Evolutionary conservation across 2,888 invertebrate species (phyloP).

Genomic region (Cryptocheilus praepositus): DNA sequence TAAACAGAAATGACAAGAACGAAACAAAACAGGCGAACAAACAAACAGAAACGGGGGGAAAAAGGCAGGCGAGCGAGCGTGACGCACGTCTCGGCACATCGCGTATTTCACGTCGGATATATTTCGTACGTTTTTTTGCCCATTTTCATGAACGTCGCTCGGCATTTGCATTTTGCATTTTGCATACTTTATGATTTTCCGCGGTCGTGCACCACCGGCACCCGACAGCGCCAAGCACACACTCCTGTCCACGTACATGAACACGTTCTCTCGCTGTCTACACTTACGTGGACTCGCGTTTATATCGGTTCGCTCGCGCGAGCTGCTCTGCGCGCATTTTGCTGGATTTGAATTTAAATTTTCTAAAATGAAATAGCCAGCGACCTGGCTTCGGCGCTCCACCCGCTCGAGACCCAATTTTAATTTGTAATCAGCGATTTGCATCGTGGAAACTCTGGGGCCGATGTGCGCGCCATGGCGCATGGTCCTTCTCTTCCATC

Average conservation of each 20-base stretch:
- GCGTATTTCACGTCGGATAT: slow-evolving; percentile 60
- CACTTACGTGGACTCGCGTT: slow-evolving; percentile 36
- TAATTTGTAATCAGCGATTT: slow-evolving; percentile 58
- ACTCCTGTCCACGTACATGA: slow-evolving; percentile 9
- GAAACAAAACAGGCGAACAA: slow-evolving; percentile 3
- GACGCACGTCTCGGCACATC: slow-evolving; percentile 23
- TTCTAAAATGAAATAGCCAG: slow-evolving; percentile 48
- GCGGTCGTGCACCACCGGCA: slow-evolving; percentile 55
- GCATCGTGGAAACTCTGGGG: slow-evolving; percentile 33
- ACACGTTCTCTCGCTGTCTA: not conserved
- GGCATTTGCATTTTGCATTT: slow-evolving; percentile 70
- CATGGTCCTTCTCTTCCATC: not conserved
- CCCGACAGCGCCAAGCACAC: slow-evolving; percentile 1
- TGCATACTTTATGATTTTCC: slow-evolving; percentile 71
- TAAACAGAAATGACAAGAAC: not conserved
- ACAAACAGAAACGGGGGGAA: slow-evolving; percentile 13
- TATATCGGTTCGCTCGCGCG: slow-evolving; percentile 20
- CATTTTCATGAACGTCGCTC: slow-evolving; percentile 69
- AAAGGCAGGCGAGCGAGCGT: not conserved
- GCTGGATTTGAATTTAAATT: slow-evolving; percentile 54
- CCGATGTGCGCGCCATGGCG: not conserved
- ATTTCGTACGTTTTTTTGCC: slow-evolving; percentile 64
- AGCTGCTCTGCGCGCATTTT: slow-evolving; percentile 33
- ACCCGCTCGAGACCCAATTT: slow-evolving; percentile 43
- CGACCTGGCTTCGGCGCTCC: not conserved